phyloP scores from a whole-genome alignment of 2,888 invertebrate species.

The Tortricodes alternella region DNA sequence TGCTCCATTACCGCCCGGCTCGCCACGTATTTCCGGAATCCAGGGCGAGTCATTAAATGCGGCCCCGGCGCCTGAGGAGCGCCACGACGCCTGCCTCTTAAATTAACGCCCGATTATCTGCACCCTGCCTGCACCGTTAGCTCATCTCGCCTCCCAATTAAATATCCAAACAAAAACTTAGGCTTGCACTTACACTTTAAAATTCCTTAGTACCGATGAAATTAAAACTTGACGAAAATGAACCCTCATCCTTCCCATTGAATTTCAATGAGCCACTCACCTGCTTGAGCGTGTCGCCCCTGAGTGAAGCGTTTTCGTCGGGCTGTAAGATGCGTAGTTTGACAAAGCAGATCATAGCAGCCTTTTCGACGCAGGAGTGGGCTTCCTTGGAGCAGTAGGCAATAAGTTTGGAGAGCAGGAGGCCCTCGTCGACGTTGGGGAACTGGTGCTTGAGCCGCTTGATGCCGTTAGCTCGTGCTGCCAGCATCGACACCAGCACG shows the following conservation, averaged over 20 bases:
- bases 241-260: conserved; percentile 18
- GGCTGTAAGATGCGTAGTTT: conserved; percentile 94
- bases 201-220: not conserved
- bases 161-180: conserved; percentile 34
- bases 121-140: conserved; percentile 44
- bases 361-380: conserved; percentile 96
- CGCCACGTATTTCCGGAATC: conserved; percentile 80
- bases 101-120: conserved; percentile 73
- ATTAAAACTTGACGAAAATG: conserved; percentile 19
- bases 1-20: conserved; percentile 70
- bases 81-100: conserved; percentile 50
- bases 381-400: conserved; percentile 96
- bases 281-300: conserved; percentile 90
- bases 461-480: conserved; percentile 94
- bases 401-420: conserved; percentile 95
- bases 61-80: conserved; percentile 44
- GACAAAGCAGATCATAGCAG: conserved; percentile 96
- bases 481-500: conserved; percentile 94
- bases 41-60: conserved; percentile 73
- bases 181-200: not conserved
- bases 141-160: conserved; percentile 41
- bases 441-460: conserved; percentile 92
- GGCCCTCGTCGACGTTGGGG: conserved; percentile 94
- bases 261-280: conserved; percentile 68
- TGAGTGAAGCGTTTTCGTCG: conserved; percentile 90